Percentiles rank a stretch among this genome's conserved stretches.
Evolutionary conservation across 2,797 vertebrate genomes (phyloP).

Genomic region (Gadopsis marmoratus): DNA sequence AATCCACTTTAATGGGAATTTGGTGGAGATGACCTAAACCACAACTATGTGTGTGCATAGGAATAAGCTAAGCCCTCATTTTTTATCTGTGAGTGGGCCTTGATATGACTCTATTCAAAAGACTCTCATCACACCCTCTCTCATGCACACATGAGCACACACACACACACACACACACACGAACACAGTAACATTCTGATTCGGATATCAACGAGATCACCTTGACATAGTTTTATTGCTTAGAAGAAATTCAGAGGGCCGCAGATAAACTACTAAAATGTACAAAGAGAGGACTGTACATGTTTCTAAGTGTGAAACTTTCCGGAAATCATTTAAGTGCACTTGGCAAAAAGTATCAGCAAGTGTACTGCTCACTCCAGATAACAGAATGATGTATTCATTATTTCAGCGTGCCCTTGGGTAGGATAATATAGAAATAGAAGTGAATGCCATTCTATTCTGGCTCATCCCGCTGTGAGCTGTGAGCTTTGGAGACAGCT

Average conservation of each 20-base stretch:
- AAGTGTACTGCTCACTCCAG: constrained; percentile 56
- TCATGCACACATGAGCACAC: not conserved
- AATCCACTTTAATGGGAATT: constrained; percentile 64
- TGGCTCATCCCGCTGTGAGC: constrained; percentile 49
- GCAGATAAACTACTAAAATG: constrained; percentile 59
- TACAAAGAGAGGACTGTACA: constrained; percentile 34
- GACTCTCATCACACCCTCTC: not conserved
- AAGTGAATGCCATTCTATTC: constrained; percentile 48
- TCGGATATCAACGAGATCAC: constrained; percentile 58
- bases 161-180: not conserved
- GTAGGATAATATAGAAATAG: constrained; percentile 68
- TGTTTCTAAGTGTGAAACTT: constrained; percentile 58
- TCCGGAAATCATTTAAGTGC: constrained; percentile 46
- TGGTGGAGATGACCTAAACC: constrained; percentile 28
- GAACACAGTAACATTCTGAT: not conserved
- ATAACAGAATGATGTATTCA: constrained; percentile 74
- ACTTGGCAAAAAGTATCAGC: constrained; percentile 49
- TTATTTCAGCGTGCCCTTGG: constrained; percentile 67
- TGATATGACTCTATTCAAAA: constrained; percentile 45
- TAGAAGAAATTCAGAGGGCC: constrained; percentile 34
- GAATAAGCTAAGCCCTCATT: constrained; percentile 36
- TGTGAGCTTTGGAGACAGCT: constrained; percentile 38
- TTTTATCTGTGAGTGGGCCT: constrained; percentile 46
- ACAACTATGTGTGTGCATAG: constrained; percentile 33
- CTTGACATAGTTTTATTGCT: constrained; percentile 56